Percentiles rank a stretch among this genome's conserved stretches.
Conservation (phyloP, 30 jellyfish, hydroid and myxozoan species). For the Aurelia sp. region DNA sequence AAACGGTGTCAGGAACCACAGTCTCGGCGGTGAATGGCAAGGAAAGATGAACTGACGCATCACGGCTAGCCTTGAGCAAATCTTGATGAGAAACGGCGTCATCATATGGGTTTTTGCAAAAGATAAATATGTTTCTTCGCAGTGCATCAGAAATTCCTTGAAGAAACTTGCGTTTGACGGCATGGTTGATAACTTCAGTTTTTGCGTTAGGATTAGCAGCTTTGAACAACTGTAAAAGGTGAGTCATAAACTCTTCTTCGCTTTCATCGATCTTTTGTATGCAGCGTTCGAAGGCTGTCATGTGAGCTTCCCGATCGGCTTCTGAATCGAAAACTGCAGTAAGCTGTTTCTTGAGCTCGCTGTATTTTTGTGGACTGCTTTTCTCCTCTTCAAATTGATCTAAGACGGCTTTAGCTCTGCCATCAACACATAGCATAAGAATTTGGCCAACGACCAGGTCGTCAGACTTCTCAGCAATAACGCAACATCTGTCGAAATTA, state of each 20-base stretch:
- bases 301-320: conserved; percentile 40
- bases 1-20: conserved; percentile 4
- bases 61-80: no score
- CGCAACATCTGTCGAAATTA: conserved; percentile 36
- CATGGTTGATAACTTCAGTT: conserved; percentile 14
- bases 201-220: conserved; percentile 21
- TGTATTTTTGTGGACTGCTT: conserved; percentile 23
- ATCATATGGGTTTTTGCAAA: conserved; percentile 34
- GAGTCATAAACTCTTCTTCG: conserved; percentile 45
- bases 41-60: conserved; percentile 46
- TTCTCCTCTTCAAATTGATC: conserved; percentile 37
- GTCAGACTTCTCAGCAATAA: conserved; percentile 18
- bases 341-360: conserved; percentile 36
- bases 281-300: conserved; percentile 25
- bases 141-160: conserved; percentile 18
- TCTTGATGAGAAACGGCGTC: not conserved
- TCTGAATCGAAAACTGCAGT: conserved; percentile 25
- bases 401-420: conserved; percentile 42
- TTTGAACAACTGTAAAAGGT: conserved; percentile 13
- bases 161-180: conserved; percentile 27
- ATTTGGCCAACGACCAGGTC: conserved; percentile 46
- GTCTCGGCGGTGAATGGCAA: conserved; percentile 11
- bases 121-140: conserved; percentile 17
- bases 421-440: conserved; percentile 46
- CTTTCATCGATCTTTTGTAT: conserved; percentile 35